Evolutionary conservation across 2,888 invertebrate species (phyloP).

Genomic region (Zelleria hepariella): DNA sequence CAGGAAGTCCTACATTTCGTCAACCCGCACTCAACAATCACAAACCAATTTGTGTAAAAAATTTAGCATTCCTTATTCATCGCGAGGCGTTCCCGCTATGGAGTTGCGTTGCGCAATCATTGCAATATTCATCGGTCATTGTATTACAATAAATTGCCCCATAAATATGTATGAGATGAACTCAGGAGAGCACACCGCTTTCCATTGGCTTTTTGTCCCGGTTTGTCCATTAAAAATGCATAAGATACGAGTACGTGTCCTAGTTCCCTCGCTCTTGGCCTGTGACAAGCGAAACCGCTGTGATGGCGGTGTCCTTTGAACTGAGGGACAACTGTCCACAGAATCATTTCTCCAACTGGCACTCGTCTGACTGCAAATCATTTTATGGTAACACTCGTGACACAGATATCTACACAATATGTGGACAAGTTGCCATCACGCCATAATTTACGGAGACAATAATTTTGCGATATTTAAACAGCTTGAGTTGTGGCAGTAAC

Average conservation of each 20-base stretch:
- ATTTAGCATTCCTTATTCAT: background rate
- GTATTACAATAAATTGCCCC: slow-evolving; percentile 57
- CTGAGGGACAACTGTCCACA: background rate
- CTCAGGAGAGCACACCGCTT: slow-evolving; percentile 44
- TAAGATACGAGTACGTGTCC: slow-evolving; percentile 28
- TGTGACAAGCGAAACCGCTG: background rate
- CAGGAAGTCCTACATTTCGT: background rate
- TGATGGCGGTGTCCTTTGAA: background rate
- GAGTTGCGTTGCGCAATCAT: slow-evolving; percentile 32
- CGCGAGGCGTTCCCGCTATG: background rate
- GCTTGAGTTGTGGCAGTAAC: background rate
- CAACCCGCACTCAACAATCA: background rate
- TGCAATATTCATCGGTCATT: slow-evolving; percentile 57
- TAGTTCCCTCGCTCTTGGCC: slow-evolving; percentile 23
- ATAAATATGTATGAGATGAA: slow-evolving; percentile 62
- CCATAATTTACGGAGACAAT: background rate
- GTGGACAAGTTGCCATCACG: background rate
- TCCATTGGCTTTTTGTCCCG: slow-evolving; percentile 53
- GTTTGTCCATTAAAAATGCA: slow-evolving; percentile 49
- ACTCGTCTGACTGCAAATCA: background rate
- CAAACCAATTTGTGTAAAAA: background rate
- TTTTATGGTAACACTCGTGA: background rate
- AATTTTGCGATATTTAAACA: background rate
- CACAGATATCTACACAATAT: background rate
- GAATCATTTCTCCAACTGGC: background rate